A percentile compares a stretch with the other conserved stretches of the same genome.
These are phyloP conservation scores for Lasioglossum leucozonium DNA, from an alignment of 2,888 invertebrate species.

Conservation along the genomic window DNA sequence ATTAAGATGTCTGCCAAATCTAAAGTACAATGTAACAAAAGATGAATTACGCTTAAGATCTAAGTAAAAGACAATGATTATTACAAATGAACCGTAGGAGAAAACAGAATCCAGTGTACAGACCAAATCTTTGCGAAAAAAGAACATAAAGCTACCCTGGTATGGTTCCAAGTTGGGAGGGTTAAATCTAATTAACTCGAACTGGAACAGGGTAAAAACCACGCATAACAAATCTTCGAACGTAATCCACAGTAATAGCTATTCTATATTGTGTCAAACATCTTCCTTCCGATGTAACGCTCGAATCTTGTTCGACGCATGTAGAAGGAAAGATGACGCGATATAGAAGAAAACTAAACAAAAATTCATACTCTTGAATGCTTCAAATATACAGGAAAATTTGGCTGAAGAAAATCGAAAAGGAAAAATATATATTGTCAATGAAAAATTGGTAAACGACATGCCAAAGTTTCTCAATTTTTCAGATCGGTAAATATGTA, in stretches of 20 bases:
- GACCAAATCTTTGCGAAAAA: constrained; percentile 53
- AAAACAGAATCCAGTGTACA: constrained; percentile 64
- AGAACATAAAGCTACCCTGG: constrained; percentile 65
- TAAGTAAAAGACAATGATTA: constrained; percentile 70
- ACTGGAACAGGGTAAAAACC: constrained; percentile 78
- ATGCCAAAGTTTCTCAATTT: constrained; percentile 34
- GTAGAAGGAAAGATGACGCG: constrained; percentile 70
- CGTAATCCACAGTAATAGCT: constrained; percentile 54
- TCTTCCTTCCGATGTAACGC: constrained; percentile 71
- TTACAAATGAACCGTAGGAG: constrained; percentile 67
- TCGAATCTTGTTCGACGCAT: constrained; percentile 34
- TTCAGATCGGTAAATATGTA: constrained; percentile 46
- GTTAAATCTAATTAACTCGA: constrained; percentile 83
- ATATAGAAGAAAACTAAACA: constrained; percentile 48
- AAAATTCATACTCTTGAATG: constrained; percentile 9
- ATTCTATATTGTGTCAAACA: constrained; percentile 64
- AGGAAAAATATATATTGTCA: not conserved
- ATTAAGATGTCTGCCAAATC: constrained; percentile 77
- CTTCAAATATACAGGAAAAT: constrained; percentile 18
- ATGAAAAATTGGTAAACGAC: constrained; percentile 30
- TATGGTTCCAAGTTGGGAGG: constrained; percentile 78
- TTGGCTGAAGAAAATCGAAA: not conserved
- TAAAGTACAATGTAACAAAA: constrained; percentile 72
- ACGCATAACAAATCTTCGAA: constrained; percentile 38
- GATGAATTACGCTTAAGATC: constrained; percentile 71